Conservation (phyloP, 2,888 invertebrate species). For the Aproaerema taeniolella region DNA sequence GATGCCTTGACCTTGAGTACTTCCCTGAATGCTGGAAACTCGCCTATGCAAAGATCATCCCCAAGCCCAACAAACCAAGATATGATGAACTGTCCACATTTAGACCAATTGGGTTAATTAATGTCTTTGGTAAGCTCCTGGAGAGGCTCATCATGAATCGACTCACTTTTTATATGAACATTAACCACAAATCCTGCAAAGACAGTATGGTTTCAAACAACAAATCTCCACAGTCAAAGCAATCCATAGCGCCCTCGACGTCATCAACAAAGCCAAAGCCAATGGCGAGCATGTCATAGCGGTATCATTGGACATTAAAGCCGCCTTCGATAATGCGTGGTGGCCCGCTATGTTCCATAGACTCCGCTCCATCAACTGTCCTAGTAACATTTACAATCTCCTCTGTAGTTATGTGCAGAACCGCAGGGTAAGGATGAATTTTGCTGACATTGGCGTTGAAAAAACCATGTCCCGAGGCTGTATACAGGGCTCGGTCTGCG, state of each 20-base stretch:
- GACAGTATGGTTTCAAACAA: conserved; percentile 14
- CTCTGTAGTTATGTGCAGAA: conserved; percentile 18
- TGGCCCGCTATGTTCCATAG: conserved; percentile 12
- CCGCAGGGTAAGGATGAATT: conserved; percentile 13
- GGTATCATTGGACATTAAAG: conserved; percentile 16
- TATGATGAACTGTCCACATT: conserved; percentile 11
- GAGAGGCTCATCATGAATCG: conserved; percentile 9
- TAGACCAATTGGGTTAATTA: conserved; percentile 19
- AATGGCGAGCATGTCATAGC: background rate
- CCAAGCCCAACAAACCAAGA: conserved; percentile 6
- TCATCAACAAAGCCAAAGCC: background rate
- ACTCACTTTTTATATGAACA: background rate
- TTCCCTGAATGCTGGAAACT: background rate
- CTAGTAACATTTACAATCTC: conserved; percentile 11
- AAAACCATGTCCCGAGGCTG: conserved; percentile 23
- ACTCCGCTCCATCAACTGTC: conserved; percentile 15
- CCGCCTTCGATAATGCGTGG: conserved; percentile 12
- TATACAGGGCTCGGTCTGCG: conserved; percentile 25
- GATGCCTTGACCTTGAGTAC: background rate
- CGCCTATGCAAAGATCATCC: conserved; percentile 1
- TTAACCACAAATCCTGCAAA: background rate
- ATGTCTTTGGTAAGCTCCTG: conserved; percentile 17
- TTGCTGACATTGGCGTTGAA: conserved; percentile 7
- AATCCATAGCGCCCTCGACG: background rate
- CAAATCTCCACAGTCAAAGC: conserved; percentile 13